Evolutionary conservation across 2,797 vertebrate genomes (phyloP), one percentile per base, ranked within the genome.

Genomic region (Halcyon smyrnensis): DNA sequence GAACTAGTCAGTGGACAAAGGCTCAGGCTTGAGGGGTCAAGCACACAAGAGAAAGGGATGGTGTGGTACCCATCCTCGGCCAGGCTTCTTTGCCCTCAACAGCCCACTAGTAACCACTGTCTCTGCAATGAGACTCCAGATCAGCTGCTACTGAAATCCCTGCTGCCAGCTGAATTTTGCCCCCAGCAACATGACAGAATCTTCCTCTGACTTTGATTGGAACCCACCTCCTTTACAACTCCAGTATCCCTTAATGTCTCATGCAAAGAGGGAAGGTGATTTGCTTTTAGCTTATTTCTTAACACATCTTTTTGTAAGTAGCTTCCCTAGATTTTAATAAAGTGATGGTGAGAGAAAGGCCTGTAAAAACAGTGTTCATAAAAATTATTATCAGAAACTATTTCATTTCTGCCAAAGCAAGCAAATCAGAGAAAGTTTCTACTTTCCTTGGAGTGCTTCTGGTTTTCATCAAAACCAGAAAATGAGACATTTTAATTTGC

Each of bases 381-480:
- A 82, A 86, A 84, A 64, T 73, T 75, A 68, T 78, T 78, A 86
- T 95, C 87, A 84, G 85, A 78, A 85, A 39, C 43, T 51, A 8
- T 84, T 93, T 75, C 1, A 11, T 90, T 95, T 87, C 41, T 92
- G 89, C 94, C 84, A 91, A 79, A 94, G 63, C 65, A 91, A 88
- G 79, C 84, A 92, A 60, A 89, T 87, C 79, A 45, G 54, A 76
- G 76, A 86, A 91, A 76, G 63, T 78, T 91, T 86, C 54, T 91
- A 1, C 87, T 84, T 69, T 92, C 27, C 76, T 81, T 75, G 11
- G 17, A 84, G 76, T 51, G 69, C 65, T 93, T 95, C 96, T 94
- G 95, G 4, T 90, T 95, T 94, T 81, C 69, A 93, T 96, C 96
- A 94, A 94, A 95, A 78, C 46, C 56, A 69, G 91, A 95, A 95